These are phyloP conservation scores for Popillia japonica DNA, from an alignment of 1,140 invertebrate genomes.

Conservation along the genomic window DNA sequence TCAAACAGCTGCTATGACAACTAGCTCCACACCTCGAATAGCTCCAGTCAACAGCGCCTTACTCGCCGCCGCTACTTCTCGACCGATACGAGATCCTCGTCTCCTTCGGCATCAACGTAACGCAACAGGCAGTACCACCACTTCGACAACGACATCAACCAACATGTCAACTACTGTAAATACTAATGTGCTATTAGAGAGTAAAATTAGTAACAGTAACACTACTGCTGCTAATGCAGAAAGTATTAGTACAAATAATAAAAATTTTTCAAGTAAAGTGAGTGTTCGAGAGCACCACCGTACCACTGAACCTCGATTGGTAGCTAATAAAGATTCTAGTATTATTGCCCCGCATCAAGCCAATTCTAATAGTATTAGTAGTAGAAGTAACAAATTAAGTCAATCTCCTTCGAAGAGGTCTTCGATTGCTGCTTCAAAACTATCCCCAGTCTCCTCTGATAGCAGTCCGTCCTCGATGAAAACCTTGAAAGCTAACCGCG, in stretches of 20 bases:
- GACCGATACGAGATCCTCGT: conserved; percentile 66
- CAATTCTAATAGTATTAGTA: conserved; percentile 50
- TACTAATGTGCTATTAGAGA: conserved; percentile 51
- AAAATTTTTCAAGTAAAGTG: conserved; percentile 57
- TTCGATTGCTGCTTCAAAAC: conserved; percentile 40
- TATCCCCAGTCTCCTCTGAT: conserved; percentile 42
- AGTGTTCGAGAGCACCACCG: conserved; percentile 53
- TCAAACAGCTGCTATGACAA: background rate
- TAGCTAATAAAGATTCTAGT: conserved; percentile 52
- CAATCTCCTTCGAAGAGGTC: conserved; percentile 44
- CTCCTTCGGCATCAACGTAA: conserved; percentile 63
- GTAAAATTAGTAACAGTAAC: conserved; percentile 47
- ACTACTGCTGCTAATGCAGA: conserved; percentile 24
- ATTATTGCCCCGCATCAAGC: conserved; percentile 35
- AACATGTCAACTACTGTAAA: conserved; percentile 38
- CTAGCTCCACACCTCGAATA: conserved; percentile 60
- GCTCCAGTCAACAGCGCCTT: conserved; percentile 72
- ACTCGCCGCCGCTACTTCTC: conserved; percentile 62
- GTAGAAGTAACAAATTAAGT: conserved; percentile 60
- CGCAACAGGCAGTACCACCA: background rate
- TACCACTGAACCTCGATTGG: conserved; percentile 56
- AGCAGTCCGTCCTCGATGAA: conserved; percentile 37
- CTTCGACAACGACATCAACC: background rate
- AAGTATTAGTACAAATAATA: conserved; percentile 54
- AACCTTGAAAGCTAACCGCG: background rate